These are phyloP conservation scores for Lepus timidus DNA, from an alignment of 2,113 vertebrate species.

Conservation along the genomic window DNA sequence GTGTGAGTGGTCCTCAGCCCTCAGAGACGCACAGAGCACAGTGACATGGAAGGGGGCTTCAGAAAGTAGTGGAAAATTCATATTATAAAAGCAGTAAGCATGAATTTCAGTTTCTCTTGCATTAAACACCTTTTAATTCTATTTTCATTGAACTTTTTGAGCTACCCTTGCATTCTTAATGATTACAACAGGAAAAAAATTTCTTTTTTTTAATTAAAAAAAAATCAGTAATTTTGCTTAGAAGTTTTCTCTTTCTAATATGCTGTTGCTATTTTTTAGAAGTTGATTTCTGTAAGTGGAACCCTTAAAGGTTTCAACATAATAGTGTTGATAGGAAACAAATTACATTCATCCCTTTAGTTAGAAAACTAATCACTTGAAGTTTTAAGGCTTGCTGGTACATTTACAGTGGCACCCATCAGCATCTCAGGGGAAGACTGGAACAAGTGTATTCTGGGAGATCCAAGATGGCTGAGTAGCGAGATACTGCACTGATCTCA, in stretches of 20 bases:
- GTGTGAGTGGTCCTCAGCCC: not conserved
- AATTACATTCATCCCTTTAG: not conserved
- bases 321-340: not conserved
- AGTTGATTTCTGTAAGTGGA: conserved; percentile 26
- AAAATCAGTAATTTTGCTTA: not conserved
- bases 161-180: not conserved
- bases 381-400: not conserved
- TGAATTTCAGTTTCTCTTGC: no score
- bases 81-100: no score
- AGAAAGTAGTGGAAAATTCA: not conserved
- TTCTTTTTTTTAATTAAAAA: no score
- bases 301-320: not conserved
- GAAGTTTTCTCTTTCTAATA: not conserved
- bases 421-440: not conserved
- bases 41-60: not conserved
- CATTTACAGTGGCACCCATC: not conserved
- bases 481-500: no score
- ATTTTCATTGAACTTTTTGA: no score
- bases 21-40: not conserved
- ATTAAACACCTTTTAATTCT: no score
- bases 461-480: no score
- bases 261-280: not conserved
- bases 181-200: not conserved
- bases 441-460: not conserved
- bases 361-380: not conserved